phyloP scores from a whole-genome alignment of 2,888 invertebrate genomes.

The Lysandra bellargus region DNA sequence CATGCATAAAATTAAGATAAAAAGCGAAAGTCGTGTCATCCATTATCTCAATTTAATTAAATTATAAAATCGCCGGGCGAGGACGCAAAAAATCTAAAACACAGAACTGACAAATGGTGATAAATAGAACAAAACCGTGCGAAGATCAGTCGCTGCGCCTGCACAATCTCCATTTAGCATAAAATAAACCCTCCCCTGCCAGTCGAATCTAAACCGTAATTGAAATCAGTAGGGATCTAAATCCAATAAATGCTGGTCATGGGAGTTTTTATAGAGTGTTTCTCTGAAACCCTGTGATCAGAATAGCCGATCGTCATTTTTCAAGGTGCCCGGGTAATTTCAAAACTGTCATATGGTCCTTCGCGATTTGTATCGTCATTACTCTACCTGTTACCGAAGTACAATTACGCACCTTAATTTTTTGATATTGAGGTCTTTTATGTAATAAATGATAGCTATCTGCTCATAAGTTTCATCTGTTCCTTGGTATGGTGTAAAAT shows the following conservation, averaged over 20 bases:
- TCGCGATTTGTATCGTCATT: conserved; percentile 52
- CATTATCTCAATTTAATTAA: conserved; percentile 29
- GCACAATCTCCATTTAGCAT: conserved; percentile 17
- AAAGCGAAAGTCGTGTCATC: conserved; percentile 28
- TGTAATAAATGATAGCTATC: conserved; percentile 31
- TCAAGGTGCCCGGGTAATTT: conserved; percentile 53
- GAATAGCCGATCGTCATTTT: conserved; percentile 48
- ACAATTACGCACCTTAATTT: conserved; percentile 39
- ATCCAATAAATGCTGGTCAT: neutral
- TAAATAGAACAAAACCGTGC: conserved; percentile 30
- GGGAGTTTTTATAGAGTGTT: conserved; percentile 36
- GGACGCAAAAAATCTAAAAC: conserved; percentile 24
- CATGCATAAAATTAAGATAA: conserved; percentile 24
- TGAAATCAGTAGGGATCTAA: neutral
- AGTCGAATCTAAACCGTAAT: neutral
- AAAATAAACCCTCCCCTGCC: neutral
- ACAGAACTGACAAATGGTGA: conserved; percentile 24
- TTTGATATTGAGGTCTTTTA: conserved; percentile 34
- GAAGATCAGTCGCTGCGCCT: conserved; percentile 9
- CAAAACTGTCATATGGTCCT: conserved; percentile 56
- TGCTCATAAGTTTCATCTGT: conserved; percentile 39
- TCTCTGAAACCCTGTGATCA: conserved; percentile 39
- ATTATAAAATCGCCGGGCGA: conserved; percentile 23
- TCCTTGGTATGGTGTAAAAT: conserved; percentile 40
- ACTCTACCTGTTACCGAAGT: conserved; percentile 36